Conservation (phyloP, 2,797 vertebrate genomes). For the Ceryle rudis region DNA sequence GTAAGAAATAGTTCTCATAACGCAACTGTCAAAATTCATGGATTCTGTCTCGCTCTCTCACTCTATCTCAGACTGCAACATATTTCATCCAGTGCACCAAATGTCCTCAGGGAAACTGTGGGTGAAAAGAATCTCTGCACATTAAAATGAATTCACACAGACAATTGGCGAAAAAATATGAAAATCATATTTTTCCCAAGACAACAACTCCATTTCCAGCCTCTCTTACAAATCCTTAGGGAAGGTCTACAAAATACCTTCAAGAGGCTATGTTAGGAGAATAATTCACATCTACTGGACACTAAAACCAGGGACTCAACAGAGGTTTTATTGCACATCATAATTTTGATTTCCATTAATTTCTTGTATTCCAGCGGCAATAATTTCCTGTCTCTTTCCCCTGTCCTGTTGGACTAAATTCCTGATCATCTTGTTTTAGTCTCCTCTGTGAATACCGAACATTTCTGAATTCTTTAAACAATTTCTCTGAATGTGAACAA, state of each 20-base stretch:
- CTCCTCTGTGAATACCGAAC: not conserved
- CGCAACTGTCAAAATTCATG: not conserved
- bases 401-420: not conserved
- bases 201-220: not conserved
- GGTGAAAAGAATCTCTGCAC: not conserved
- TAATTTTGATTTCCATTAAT: not conserved
- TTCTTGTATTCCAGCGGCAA: not conserved
- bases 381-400: not conserved
- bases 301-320: not conserved
- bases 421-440: not conserved
- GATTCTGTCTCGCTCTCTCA: not conserved
- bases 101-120: not conserved
- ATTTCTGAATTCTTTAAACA: not conserved
- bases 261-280: not conserved
- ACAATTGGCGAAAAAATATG: not conserved
- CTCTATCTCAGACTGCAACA: not conserved
- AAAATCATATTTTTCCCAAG: conserved; percentile 26
- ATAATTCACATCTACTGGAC: not conserved
- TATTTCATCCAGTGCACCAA: conserved; percentile 4
- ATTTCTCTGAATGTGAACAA: not conserved
- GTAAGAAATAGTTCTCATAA: not conserved
- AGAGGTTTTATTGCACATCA: not conserved
- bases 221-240: not conserved
- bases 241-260: conserved; percentile 10
- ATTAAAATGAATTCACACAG: conserved; percentile 37